These are phyloP conservation scores for Schizopygopsis malacanthus DNA, from an alignment of 2,797 vertebrate species.

Conservation along the genomic window DNA sequence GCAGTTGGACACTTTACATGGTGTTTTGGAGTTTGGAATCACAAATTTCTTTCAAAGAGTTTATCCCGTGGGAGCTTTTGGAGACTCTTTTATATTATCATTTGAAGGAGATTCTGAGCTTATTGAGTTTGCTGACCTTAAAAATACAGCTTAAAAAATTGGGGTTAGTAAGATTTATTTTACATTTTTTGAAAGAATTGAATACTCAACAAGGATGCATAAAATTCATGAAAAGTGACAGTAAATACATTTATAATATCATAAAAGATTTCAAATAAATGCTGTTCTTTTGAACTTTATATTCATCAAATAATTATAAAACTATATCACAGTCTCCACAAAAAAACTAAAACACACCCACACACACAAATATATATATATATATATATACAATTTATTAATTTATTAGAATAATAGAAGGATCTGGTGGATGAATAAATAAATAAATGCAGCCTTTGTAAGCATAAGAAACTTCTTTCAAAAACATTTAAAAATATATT, in stretches of 20 bases:
- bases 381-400: no score
- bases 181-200: neutral
- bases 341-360: neutral
- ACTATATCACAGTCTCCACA: neutral
- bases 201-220: neutral
- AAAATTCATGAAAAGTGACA: neutral
- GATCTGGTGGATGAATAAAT: neutral
- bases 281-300: neutral
- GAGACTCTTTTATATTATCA: neutral
- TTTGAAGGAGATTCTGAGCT: neutral
- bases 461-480: neutral
- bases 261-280: neutral
- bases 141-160: neutral
- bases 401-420: neutral
- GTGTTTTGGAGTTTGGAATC: no score
- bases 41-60: neutral
- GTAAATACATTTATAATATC: neutral
- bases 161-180: neutral
- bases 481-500: neutral
- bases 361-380: no score
- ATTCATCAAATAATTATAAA: neutral
- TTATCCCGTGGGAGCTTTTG: neutral
- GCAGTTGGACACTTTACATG: neutral
- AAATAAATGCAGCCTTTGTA: neutral
- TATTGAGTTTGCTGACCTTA: neutral